Percentiles rank a stretch among this genome's conserved stretches.
Evolutionary conservation across 2,888 invertebrate genomes (phyloP).

Genomic region (Colostygia pectinataria): DNA sequence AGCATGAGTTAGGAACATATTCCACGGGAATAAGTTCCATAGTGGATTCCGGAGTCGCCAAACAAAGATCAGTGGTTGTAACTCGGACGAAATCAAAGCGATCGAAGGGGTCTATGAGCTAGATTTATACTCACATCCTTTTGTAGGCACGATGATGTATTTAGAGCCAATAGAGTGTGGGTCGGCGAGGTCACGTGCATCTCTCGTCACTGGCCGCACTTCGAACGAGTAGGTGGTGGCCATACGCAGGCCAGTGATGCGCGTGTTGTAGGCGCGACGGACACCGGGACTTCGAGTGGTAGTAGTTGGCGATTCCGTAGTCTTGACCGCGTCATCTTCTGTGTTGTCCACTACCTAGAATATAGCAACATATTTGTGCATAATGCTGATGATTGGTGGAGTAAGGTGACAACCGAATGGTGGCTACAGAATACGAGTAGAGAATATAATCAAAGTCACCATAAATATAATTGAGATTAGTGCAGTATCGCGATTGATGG

Average conservation of each 20-base stretch:
- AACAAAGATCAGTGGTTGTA: no score
- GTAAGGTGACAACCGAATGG: no score
- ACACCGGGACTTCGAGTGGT: slow-evolving; percentile 36
- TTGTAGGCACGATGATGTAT: slow-evolving; percentile 90
- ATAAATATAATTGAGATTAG: no score
- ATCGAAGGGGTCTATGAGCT: background rate
- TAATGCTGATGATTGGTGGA: no score
- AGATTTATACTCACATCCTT: slow-evolving; percentile 87
- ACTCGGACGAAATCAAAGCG: no score
- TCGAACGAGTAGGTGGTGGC: slow-evolving; percentile 92
- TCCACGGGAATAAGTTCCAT: no score
- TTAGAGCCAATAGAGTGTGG: slow-evolving; percentile 84
- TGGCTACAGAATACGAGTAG: no score
- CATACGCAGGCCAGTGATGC: slow-evolving; percentile 89
- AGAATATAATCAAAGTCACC: no score
- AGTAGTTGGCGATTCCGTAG: slow-evolving; percentile 16
- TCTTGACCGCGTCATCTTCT: slow-evolving; percentile 51
- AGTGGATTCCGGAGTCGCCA: no score
- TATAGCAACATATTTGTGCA: no score
- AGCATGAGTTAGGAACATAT: no score
- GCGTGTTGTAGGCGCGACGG: slow-evolving; percentile 78
- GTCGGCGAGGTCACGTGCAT: slow-evolving; percentile 76
- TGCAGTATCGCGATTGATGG: no score
- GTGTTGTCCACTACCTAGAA: slow-evolving; percentile 66
- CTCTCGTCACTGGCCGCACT: slow-evolving; percentile 84